Evolutionary conservation across 1,140 invertebrate genomes (phyloP).

Genomic region (Bombus terrestris): DNA sequence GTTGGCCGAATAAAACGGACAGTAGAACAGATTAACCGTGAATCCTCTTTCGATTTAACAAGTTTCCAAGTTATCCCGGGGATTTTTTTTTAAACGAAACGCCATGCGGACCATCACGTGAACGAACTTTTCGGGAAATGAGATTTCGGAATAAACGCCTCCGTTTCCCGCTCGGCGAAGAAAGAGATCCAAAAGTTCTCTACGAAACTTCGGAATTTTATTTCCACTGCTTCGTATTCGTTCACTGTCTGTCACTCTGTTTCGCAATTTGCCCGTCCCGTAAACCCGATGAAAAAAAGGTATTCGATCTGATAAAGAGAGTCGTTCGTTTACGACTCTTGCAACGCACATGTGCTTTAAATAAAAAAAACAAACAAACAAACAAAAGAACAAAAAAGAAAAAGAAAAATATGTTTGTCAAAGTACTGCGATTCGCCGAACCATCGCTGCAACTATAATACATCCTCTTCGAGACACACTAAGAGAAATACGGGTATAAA

Average conservation of each 20-base stretch:
- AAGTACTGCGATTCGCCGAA: not conserved
- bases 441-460: not conserved
- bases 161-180: not conserved
- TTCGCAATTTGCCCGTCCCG: not conserved
- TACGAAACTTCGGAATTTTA: constrained; percentile 21
- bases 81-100: not conserved
- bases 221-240: not conserved
- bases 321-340: not conserved
- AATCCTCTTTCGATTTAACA: not conserved
- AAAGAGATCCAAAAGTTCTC: not conserved
- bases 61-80: not conserved
- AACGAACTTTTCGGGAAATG: constrained; percentile 11
- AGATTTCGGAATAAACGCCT: constrained; percentile 27
- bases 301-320: not conserved
- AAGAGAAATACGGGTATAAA: not conserved
- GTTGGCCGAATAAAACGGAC: not conserved
- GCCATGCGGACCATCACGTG: too few species aligned
- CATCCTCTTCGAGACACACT: not conserved
- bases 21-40: not conserved
- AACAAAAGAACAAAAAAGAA: not conserved
- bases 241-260: not conserved
- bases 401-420: not conserved
- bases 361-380: too few species aligned
- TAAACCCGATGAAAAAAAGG: not conserved
- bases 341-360: not conserved